phyloP scores from a whole-genome alignment of 2,888 invertebrate species.

The Meta bourneti region DNA sequence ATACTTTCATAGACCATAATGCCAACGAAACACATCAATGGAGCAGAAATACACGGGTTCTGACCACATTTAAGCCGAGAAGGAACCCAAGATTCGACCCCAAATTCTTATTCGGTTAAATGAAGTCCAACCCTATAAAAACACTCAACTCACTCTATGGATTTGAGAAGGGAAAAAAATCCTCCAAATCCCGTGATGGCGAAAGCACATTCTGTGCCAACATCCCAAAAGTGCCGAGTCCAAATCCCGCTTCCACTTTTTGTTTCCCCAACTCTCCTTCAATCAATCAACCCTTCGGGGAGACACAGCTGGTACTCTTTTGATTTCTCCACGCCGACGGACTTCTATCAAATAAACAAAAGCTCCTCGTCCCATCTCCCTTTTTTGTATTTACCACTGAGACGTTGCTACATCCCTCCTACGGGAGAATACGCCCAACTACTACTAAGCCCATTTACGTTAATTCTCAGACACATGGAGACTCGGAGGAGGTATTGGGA shows the following conservation, averaged over 20 bases:
- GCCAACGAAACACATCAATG: too few relatives aligned
- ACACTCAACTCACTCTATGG: background rate
- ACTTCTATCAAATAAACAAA: slow-evolving; percentile 44
- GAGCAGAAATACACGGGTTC: background rate
- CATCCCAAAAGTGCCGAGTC: slow-evolving; percentile 15
- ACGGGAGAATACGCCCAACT: slow-evolving; percentile 3
- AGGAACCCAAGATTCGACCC: background rate
- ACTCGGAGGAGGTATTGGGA: background rate
- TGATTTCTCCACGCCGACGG: slow-evolving; percentile 2
- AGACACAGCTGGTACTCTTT: slow-evolving; percentile 35
- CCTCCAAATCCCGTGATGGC: background rate
- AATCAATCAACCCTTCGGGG: slow-evolving; percentile 59
- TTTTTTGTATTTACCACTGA: background rate
- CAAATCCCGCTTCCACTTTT: slow-evolving; percentile 13
- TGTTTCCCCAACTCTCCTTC: slow-evolving; percentile 29
- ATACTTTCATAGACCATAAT: too few relatives aligned
- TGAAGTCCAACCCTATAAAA: background rate
- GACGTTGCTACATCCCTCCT: background rate
- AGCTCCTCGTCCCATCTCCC: background rate
- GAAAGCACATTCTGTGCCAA: background rate
- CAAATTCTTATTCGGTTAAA: background rate
- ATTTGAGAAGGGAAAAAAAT: background rate
- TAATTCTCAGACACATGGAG: background rate
- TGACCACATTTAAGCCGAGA: background rate
- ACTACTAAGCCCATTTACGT: background rate